A percentile compares a stretch with the other conserved stretches of the same genome.
Evolutionary conservation across 2,888 invertebrate genomes (phyloP).

Genomic region (Nineta flava): DNA sequence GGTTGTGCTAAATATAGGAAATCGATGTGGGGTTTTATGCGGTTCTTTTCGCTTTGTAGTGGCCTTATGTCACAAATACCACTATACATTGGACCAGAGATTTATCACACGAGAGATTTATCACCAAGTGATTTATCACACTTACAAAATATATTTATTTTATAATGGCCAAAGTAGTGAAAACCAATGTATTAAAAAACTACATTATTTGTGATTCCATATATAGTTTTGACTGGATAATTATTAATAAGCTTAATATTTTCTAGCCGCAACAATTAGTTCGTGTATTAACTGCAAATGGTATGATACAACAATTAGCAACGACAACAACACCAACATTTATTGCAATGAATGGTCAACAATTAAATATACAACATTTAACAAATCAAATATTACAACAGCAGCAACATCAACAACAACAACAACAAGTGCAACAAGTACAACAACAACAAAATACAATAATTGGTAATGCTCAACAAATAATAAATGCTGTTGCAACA

Average conservation of each 20-base stretch:
- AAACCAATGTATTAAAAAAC: too few species aligned
- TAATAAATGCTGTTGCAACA: conserved; percentile 1
- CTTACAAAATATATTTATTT: not conserved
- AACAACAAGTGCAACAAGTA: conserved; percentile 4
- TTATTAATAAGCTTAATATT: too few species aligned
- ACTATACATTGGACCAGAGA: too few species aligned
- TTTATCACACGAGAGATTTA: too few species aligned
- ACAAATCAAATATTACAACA: conserved; percentile 2
- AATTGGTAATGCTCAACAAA: conserved; percentile 2
- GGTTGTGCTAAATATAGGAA: too few species aligned
- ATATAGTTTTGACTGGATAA: not conserved
- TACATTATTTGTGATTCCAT: too few species aligned
- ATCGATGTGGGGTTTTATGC: too few species aligned
- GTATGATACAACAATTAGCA: conserved; percentile 36
- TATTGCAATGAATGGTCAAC: conserved; percentile 18
- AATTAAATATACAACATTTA: conserved; percentile 8
- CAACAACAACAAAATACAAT: not conserved
- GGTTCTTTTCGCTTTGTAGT: too few species aligned
- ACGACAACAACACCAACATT: conserved; percentile 27
- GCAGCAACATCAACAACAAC: conserved; percentile 5
- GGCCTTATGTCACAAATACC: too few species aligned
- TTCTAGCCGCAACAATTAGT: conserved; percentile 36
- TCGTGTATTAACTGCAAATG: conserved; percentile 44
- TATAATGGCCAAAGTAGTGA: too few species aligned
- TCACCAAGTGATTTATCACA: not conserved